phyloP scores from a whole-genome alignment of 1,140 invertebrate species.

The Babylonia areolata region DNA sequence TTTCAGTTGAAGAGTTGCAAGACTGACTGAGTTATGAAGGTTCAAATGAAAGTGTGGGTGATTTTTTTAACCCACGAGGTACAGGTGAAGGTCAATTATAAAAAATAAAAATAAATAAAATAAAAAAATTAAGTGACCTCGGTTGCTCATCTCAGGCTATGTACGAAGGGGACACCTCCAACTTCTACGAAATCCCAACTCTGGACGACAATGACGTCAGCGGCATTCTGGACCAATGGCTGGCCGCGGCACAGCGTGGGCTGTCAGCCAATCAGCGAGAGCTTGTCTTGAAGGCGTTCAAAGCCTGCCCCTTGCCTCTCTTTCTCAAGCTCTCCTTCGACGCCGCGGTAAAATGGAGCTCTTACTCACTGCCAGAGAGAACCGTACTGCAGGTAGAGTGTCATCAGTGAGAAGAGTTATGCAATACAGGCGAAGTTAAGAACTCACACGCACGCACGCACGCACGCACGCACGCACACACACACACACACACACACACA shows the following conservation, averaged over 20 bases:
- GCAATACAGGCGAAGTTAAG: too few species aligned
- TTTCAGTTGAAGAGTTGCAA: too few species aligned
- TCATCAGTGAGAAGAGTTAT: too few species aligned
- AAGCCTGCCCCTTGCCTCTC: constrained; percentile 65
- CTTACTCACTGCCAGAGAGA: constrained; percentile 47
- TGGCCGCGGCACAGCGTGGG: constrained; percentile 46
- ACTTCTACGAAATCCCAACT: constrained; percentile 49
- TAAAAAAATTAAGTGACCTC: too few species aligned
- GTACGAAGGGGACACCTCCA: constrained; percentile 31
- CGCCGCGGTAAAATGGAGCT: constrained; percentile 65
- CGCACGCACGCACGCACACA: too few species aligned
- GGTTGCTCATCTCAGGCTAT: constrained; percentile 34
- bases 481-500: too few species aligned
- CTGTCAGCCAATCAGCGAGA: constrained; percentile 60
- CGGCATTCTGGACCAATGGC: constrained; percentile 63
- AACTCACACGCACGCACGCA: too few species aligned
- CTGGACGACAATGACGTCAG: constrained; percentile 53
- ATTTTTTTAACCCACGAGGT: too few species aligned
- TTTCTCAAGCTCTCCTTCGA: constrained; percentile 71
- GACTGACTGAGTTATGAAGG: too few species aligned
- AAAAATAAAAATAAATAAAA: too few species aligned
- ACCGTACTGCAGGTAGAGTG: constrained; percentile 19
- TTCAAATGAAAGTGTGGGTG: too few species aligned
- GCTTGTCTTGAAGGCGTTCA: constrained; percentile 56
- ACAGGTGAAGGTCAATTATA: too few species aligned